Base-by-base conservation (phyloP, 1,140 invertebrate genomes). In the Anastatus disparis region DNA sequence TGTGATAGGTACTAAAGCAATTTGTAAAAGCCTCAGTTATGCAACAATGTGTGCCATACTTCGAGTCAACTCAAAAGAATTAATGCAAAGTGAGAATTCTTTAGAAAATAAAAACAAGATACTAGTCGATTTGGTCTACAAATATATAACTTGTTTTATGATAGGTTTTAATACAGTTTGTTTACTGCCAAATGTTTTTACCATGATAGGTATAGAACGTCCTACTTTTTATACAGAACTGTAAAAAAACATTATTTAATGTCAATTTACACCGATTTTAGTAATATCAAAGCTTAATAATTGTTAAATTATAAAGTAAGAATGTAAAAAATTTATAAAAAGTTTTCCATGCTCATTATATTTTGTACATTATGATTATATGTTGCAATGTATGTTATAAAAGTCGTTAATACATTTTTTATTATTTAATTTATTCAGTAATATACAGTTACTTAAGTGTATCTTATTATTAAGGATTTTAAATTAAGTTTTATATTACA, bases 221-320 rank as follows among this genome's bases (percentile, higher is more conserved):
- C 90, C 91, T 0, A 92, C 93, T 2, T 95, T 94, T 86, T 95
- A 93, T 77, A 94, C 93, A 4, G 94, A 96, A 88, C 90, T 95
- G 71, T 95, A 87, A 87, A 77, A n/a, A 55, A 48, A 53, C 24
- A 24, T 61, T 38, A 70, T 62, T 65, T 62, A 42, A 64, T 58
- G 15, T 10, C 40, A 15, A 31, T 65, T 62, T 71, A 48, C 53
- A 72, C 15, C 27, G 10, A 17, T 52, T n/a, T 13, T 72, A 59
- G 38, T 22, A 65, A 24, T 63, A 29, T 65, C 64, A 38, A 56
- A 62, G 15, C 40, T 68, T 62, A 61, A 61, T 46, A 29, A 48
- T 63, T 52, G 35, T 63, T 65, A 46, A 17, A 17, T 56, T 62
- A 61, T 66, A 31, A n/a, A 15, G 22, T 61, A 66, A 56, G 15